Evolutionary conservation across 2,113 vertebrate species (phyloP).

Genomic region (Equus przewalskii): DNA sequence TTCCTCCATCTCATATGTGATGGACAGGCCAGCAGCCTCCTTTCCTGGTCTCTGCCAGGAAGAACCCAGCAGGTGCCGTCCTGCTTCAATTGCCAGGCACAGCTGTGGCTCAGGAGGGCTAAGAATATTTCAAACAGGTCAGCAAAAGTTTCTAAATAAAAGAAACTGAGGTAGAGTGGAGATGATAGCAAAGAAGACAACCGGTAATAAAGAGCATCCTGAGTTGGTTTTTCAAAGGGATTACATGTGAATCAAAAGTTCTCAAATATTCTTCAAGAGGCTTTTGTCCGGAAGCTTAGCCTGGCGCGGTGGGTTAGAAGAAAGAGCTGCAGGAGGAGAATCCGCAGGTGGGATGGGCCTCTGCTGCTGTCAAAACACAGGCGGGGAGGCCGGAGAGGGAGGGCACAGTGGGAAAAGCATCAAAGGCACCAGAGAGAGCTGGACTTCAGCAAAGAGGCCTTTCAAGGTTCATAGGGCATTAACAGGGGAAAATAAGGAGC

Average conservation of each 20-base stretch:
- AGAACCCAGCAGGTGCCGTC: neutral
- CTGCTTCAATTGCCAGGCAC: neutral
- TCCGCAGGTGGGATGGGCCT: neutral
- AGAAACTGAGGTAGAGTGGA: constrained; percentile 48
- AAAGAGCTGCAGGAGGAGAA: neutral
- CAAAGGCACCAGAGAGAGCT: constrained; percentile 15
- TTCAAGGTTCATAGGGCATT: neutral
- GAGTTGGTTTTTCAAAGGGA: constrained; percentile 54
- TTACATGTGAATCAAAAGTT: constrained; percentile 61
- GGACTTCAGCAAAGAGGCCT: constrained; percentile 46
- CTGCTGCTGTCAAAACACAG: neutral
- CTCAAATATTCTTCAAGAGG: constrained; percentile 66
- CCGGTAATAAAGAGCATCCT: neutral
- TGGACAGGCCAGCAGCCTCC: rapidly evolving
- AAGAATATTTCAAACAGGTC: constrained; percentile 67
- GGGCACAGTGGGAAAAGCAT: neutral
- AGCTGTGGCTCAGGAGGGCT: neutral
- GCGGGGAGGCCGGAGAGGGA: neutral
- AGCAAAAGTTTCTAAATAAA: constrained; percentile 63
- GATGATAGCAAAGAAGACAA: constrained; percentile 40
- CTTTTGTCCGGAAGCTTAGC: constrained; percentile 33
- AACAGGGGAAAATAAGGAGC: constrained; percentile 45
- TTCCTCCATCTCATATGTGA: neutral
- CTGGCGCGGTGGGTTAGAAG: neutral
- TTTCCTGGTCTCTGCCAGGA: neutral